These are phyloP conservation scores for Hydractinia symbiolongicarpus DNA, from an alignment of 30 jellyfish, hydroid and myxozoan genomes.

Conservation along the genomic window DNA sequence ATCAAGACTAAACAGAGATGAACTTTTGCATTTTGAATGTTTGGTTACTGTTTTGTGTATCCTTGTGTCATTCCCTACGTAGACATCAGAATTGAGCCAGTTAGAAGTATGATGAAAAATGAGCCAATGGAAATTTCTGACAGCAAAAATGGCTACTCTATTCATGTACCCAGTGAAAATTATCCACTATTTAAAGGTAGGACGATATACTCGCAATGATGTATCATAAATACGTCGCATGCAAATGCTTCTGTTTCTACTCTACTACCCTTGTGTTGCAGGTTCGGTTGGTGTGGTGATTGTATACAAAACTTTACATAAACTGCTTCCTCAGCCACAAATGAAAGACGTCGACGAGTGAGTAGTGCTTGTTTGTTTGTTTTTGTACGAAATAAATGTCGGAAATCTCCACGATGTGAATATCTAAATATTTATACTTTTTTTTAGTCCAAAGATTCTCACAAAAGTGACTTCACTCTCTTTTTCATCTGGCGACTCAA, in stretches of 20 bases:
- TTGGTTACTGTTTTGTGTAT: neutral
- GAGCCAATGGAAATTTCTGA: neutral
- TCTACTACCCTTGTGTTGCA: neutral
- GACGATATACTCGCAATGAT: neutral
- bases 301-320: conserved; percentile 40
- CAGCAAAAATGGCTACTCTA: neutral
- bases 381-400: no score
- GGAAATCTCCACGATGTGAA: neutral
- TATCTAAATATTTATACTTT: neutral
- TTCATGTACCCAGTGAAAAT: conserved; percentile 15
- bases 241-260: neutral
- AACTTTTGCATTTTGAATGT: neutral
- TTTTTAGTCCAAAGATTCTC: conserved; percentile 14
- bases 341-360: conserved; percentile 29
- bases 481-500: neutral
- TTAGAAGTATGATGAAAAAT: neutral
- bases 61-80: neutral
- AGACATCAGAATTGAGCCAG: conserved; percentile 20
- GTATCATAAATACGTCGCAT: neutral
- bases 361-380: neutral
- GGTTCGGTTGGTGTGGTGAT: conserved; percentile 30
- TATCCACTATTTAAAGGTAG: conserved; percentile 16
- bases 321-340: conserved; percentile 17
- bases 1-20: neutral
- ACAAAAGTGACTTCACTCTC: conserved; percentile 19